Percentiles rank a stretch among this genome's conserved stretches.
Conservation (phyloP, 92 coral and sea anemone species). For the Porites rus region DNA sequence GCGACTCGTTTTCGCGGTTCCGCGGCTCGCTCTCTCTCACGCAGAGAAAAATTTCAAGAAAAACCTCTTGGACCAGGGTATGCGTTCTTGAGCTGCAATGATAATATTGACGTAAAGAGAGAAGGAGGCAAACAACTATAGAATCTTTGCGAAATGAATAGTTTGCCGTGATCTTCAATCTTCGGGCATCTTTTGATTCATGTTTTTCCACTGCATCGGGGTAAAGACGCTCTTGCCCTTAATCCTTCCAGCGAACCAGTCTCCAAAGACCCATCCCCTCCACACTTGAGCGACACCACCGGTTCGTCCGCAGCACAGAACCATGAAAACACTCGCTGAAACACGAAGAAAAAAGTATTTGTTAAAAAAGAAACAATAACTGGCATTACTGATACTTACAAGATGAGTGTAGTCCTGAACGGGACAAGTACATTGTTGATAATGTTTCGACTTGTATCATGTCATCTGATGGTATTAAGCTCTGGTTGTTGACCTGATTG, state of each 20-base stretch:
- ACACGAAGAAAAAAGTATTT: not conserved
- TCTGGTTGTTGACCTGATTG: no score
- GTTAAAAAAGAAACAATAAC: not conserved
- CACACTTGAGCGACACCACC: constrained; percentile 92
- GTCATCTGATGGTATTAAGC: no score
- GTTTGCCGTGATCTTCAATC: not conserved
- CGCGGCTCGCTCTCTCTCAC: no score
- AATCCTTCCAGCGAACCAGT: constrained; percentile 85
- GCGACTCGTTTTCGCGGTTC: no score
- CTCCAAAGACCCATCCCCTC: constrained; percentile 96
- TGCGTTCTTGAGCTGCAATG: no score
- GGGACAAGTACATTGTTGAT: no score
- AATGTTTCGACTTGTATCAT: no score
- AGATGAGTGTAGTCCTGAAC: no score
- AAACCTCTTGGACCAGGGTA: no score
- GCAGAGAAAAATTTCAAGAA: no score
- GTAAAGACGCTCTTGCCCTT: constrained; percentile 86
- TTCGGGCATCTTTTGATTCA: constrained; percentile 90
- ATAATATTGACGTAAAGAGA: no score
- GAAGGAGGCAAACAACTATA: not conserved
- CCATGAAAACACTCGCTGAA: constrained; percentile 80
- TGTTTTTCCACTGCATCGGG: constrained; percentile 90
- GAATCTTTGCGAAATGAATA: not conserved
- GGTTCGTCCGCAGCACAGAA: constrained; percentile 83
- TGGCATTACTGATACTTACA: no score